Evolutionary conservation across 2,113 vertebrate species (phyloP).

Genomic region (Leiothrix lutea): DNA sequence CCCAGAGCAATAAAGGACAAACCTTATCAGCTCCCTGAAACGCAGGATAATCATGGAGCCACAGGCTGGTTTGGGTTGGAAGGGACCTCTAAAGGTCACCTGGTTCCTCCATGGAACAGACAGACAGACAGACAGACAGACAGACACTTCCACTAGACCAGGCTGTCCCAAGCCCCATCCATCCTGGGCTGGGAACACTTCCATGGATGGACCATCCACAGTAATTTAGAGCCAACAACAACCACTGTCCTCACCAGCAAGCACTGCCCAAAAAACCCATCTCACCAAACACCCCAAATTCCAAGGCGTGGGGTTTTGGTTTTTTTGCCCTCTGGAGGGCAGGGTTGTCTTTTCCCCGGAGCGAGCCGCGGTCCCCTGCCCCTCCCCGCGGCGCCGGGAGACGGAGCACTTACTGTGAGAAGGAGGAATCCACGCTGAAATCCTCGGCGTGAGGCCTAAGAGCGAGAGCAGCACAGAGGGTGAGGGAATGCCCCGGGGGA

Average conservation of each 20-base stretch:
- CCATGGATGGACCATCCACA: neutral
- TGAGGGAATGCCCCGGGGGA: neutral
- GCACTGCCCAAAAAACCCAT: neutral
- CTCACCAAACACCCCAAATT: neutral
- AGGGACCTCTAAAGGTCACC: neutral
- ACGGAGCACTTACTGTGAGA: slow-evolving; percentile 80
- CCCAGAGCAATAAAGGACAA: neutral
- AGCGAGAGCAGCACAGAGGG: slow-evolving; percentile 21
- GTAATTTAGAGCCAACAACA: rapidly evolving
- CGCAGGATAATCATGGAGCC: neutral
- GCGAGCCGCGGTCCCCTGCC: rapidly evolving
- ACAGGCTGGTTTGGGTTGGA: neutral
- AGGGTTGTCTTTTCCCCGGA: rapidly evolving
- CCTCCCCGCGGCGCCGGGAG: neutral
- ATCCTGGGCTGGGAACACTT: neutral
- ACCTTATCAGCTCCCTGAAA: neutral
- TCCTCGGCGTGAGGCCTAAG: slow-evolving; percentile 81
- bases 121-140: too few relatives aligned
- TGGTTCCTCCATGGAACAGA: neutral
- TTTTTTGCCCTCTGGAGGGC: neutral
- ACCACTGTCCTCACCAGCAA: neutral
- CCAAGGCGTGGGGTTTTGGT: neutral
- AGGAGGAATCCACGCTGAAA: slow-evolving; percentile 91
- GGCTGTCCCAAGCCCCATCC: neutral
- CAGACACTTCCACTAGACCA: neutral